Evolutionary conservation across 2,113 vertebrate species (phyloP), one percentile per base, ranked within the genome.

Genomic region (Nothoprocta perdicaria): DNA sequence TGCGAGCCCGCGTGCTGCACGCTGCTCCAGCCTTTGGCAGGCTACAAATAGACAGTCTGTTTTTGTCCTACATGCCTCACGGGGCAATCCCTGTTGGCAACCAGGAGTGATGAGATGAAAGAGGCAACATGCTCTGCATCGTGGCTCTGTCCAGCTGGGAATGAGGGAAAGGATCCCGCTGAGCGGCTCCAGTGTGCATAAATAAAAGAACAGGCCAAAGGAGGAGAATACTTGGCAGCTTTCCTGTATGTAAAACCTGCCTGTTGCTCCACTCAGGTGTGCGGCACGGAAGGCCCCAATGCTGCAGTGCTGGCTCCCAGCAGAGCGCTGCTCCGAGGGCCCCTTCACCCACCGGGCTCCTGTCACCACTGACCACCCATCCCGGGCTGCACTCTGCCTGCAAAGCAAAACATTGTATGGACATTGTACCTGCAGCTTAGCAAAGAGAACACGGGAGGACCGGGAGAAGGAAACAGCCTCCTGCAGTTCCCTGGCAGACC

Each of bases 371-470:
- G 1, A 8, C 1, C 7, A 38, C 8, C 40, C 2, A 10, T 23
- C 50, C 53, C 46, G 5, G 41, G 43, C 14, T 41, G 33, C 58
- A 12, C 66, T 48, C 24, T 2, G 26, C 6, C 53, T 3, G 57
- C 24, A 19, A 31, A 65, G 19, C 43, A 12, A 33, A 29, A 19
- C 9, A 8, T 46, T 46, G 45, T 46, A 46, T 17, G 78, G 35
- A 10, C 0, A 19, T 0, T 3, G 3, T 1, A 27, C 17, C 24
- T 45, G 14, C 16, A 33, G 35, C 41, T 4, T 22, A 31, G 15
- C 40, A 26, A 29, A 2, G 31, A 21, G 41, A 23, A 17, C 22
- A 19, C 0, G 43, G 46, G 35, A 45, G 33, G 40, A 75, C 14
- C 4, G 4, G 69, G 14, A 73, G 45, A 57, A 6, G 9, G 10